Conservation (phyloP, 2,113 vertebrate species). For the Columbina picui region DNA sequence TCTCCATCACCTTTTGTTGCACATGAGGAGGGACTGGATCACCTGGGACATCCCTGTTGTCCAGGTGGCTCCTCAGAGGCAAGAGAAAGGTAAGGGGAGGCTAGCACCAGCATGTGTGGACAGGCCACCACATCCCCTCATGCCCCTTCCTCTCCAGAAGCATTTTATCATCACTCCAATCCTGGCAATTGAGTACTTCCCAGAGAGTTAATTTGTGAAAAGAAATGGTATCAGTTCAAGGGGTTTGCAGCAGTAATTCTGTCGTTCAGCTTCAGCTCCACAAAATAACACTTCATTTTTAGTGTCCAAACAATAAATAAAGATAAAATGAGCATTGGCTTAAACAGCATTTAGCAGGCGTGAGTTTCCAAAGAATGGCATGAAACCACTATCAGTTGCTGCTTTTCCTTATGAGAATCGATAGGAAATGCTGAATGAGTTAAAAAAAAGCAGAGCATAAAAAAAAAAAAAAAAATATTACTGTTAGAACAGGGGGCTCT, state of each 20-base stretch:
- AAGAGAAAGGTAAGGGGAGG: neutral
- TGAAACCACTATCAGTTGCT: neutral
- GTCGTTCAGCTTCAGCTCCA: neutral
- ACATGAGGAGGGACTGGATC: neutral
- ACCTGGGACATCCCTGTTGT: neutral
- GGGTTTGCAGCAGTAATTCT: slow-evolving; percentile 1
- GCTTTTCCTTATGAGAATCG: neutral
- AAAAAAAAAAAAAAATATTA: neutral
- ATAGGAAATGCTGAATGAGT: neutral
- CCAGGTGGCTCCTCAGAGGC: neutral
- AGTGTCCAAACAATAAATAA: slow-evolving; percentile 50
- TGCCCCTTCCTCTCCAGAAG: neutral
- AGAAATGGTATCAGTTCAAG: slow-evolving; percentile 19
- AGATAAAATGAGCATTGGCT: slow-evolving; percentile 14
- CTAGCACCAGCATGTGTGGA: neutral
- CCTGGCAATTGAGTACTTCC: neutral
- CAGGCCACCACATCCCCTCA: accelerated
- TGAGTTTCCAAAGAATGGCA: neutral
- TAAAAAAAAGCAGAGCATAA: neutral
- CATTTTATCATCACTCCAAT: neutral
- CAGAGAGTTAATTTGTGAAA: slow-evolving; percentile 24
- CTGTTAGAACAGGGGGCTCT: neutral
- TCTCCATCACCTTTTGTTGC: neutral
- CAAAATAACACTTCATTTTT: slow-evolving; percentile 19
- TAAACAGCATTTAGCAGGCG: neutral